Evolutionary conservation across 2,113 vertebrate genomes (phyloP).

Genomic region (Amia ocellicauda): DNA sequence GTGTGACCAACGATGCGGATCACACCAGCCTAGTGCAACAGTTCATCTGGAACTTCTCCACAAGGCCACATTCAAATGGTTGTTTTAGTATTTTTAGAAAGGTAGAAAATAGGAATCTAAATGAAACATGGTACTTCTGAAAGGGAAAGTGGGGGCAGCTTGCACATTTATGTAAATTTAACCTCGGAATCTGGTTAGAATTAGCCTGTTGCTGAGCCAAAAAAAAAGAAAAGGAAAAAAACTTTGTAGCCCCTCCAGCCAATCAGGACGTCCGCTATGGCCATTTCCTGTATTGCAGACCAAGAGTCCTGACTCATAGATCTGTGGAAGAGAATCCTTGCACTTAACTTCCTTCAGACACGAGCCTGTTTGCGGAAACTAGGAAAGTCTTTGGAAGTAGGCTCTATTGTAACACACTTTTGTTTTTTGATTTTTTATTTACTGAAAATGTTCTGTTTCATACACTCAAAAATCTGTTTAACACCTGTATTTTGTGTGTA

Average conservation of each 20-base stretch:
- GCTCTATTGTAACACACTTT: no score
- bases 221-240: constrained; percentile 50
- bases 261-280: constrained; percentile 68
- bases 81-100: background rate
- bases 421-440: no score
- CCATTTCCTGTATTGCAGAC: constrained; percentile 71
- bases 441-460: no score
- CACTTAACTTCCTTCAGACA: constrained; percentile 67
- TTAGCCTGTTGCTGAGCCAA: constrained; percentile 64
- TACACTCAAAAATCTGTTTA: no score
- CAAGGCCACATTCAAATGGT: no score
- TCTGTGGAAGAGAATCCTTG: constrained; percentile 35
- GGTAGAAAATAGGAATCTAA: background rate
- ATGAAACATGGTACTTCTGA: constrained; percentile 1
- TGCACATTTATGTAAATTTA: constrained; percentile 1
- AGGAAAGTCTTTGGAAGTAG: no score
- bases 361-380: constrained; percentile 47
- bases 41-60: no score
- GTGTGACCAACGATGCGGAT: no score
- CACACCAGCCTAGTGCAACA: no score
- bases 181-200: constrained; percentile 56
- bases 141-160: background rate
- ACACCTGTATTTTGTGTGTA: no score
- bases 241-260: constrained; percentile 67
- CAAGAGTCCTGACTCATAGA: constrained; percentile 58